Percentiles rank a stretch among this genome's conserved stretches.
Evolutionary conservation across 2,888 invertebrate genomes (phyloP).

Genomic region (Nezara viridula): DNA sequence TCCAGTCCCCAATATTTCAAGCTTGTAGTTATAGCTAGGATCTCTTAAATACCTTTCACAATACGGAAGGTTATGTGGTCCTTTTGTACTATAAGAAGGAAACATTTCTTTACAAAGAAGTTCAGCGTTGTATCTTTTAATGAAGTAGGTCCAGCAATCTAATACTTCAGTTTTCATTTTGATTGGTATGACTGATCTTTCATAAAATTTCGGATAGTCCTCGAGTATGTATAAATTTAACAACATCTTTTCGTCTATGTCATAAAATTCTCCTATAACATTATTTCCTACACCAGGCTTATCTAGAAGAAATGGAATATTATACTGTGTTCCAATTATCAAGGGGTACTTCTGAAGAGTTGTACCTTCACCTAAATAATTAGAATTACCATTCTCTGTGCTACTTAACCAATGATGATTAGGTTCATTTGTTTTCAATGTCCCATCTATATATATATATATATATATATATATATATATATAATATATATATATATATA

Average conservation of each 20-base stretch:
- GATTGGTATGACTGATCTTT: conserved; percentile 74
- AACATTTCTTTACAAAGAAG: conserved; percentile 74
- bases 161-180: conserved; percentile 64
- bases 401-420: conserved; percentile 83
- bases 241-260: conserved; percentile 84
- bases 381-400: conserved; percentile 75
- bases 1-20: conserved; percentile 70
- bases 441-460: too few relatives aligned
- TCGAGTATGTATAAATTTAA: conserved; percentile 83
- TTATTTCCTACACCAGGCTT: conserved; percentile 77
- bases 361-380: conserved; percentile 77
- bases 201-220: conserved; percentile 86
- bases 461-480: too few relatives aligned
- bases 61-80: conserved; percentile 79
- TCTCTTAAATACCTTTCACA: conserved; percentile 80
- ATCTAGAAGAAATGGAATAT: conserved; percentile 89
- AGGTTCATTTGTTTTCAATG: conserved; percentile 88
- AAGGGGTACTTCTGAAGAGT: conserved; percentile 84
- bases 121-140: conserved; percentile 78
- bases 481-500: too few relatives aligned
- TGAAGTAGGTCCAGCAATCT: conserved; percentile 84
- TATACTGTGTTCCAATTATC: conserved; percentile 88
- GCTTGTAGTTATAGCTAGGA: conserved; percentile 70
- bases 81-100: conserved; percentile 76
- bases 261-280: conserved; percentile 85